Base-by-base conservation (phyloP, 2,113 vertebrate species). In the Phalacrocorax brasilianus region DNA sequence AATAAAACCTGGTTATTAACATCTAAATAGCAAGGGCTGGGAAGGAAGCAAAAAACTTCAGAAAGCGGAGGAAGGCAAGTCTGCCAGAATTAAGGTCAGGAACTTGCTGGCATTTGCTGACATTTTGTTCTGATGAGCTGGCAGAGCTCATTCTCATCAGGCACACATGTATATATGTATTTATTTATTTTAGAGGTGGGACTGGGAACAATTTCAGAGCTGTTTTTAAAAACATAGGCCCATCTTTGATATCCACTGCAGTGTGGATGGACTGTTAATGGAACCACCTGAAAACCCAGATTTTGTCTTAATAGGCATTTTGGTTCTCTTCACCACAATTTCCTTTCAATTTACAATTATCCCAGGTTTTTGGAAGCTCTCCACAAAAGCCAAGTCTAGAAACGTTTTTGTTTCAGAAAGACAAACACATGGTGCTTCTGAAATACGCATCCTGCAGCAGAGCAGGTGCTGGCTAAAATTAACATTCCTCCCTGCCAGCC, bases 101-200 rank as follows among this genome's bases (percentile, higher is more conserved):
- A 88, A 92, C 73, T 86, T 91, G 79, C 82, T 95, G 92, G 85
- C 79, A 94, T 97, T 95, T 96, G 88, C 63, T 95, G 92, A 84
- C 90, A 93, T 94, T 90, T 96, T 72, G 40, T 93, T 88, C 88
- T 92, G 92, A 85, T 90, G 92, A 96, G 75, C 68, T 90, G 55
- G 90, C 81, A 89, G 82, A 58, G 42, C 82, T 96, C 75, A 8
- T 72, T 75, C 82, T 88, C 65, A 77, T 84, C 89, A 91, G 61
- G 47, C 59, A 63, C 26, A 63, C 14, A 17, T 6, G 3, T 61
- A 88, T 44, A 27, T 24, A 73, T 40, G 42, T 26, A 45, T 77
- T 68, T 94, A 55, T 87, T 94, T 92, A 55, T 90, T 90, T 88
- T 91, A 85, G 78, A 96, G 73, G 81, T 87, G 81, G 44, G 53